These are phyloP conservation scores for Vultur gryphus DNA, from an alignment of 2,797 vertebrate genomes.

Conservation along the genomic window DNA sequence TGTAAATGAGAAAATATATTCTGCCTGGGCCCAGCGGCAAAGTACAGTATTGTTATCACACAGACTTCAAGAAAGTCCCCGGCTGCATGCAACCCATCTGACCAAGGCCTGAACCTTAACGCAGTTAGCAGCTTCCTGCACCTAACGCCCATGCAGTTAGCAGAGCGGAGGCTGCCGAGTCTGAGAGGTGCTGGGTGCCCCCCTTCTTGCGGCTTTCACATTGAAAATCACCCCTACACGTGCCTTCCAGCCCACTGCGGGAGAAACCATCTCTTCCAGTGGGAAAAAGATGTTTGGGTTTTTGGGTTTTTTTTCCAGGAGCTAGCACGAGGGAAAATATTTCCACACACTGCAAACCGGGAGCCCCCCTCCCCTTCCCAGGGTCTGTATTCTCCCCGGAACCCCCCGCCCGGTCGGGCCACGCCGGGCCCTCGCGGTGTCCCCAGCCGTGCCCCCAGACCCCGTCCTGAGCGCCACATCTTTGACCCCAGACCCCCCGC, in stretches of 20 bases:
- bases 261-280: fast-evolving
- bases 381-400: neutral
- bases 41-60: neutral
- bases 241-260: no score
- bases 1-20: fast-evolving
- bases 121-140: fast-evolving
- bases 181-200: neutral
- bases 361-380: no score
- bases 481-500: neutral
- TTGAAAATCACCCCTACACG: fast-evolving
- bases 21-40: fast-evolving
- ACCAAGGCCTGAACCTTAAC: fast-evolving
- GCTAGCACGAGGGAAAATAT: no score
- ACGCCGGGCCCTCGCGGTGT: no score
- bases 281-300: no score
- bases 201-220: neutral
- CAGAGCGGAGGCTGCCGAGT: fast-evolving
- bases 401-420: no score
- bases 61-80: neutral
- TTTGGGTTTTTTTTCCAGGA: neutral
- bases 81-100: fast-evolving
- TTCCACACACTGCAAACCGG: neutral
- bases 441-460: neutral
- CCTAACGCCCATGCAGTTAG: fast-evolving
- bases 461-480: neutral